phyloP scores from a whole-genome alignment of 2,797 vertebrate species.

The Falco concolor region DNA sequence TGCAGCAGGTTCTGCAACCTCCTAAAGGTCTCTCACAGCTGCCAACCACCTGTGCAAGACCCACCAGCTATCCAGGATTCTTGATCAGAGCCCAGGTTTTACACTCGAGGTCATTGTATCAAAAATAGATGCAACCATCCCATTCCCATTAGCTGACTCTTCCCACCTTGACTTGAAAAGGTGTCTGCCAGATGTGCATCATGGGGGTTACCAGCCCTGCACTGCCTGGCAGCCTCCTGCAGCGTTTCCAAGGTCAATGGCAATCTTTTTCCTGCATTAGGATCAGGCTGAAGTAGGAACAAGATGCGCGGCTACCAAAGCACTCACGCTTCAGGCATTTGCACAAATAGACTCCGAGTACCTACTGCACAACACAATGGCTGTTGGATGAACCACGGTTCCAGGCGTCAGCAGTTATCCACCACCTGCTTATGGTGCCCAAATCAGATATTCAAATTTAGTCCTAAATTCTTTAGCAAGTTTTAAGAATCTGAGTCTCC shows the following conservation, averaged over 20 bases:
- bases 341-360: background rate
- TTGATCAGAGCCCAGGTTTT: background rate
- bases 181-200: fast-evolving
- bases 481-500: background rate
- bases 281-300: background rate
- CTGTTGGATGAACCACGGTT: background rate
- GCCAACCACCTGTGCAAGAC: background rate
- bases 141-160: background rate
- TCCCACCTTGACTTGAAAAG: background rate
- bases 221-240: background rate
- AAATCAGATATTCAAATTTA: background rate
- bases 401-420: background rate
- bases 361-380: background rate
- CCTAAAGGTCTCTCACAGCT: background rate
- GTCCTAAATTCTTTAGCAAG: background rate
- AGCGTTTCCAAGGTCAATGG: background rate
- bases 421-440: background rate
- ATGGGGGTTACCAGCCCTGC: background rate
- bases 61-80: background rate
- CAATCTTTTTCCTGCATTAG: background rate
- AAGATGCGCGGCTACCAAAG: background rate
- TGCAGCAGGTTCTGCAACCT: background rate
- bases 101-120: background rate
- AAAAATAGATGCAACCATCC: background rate
- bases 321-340: background rate